These are phyloP conservation scores for Heterochromis multidens DNA, from an alignment of 2,113 vertebrate species.

Conservation along the genomic window DNA sequence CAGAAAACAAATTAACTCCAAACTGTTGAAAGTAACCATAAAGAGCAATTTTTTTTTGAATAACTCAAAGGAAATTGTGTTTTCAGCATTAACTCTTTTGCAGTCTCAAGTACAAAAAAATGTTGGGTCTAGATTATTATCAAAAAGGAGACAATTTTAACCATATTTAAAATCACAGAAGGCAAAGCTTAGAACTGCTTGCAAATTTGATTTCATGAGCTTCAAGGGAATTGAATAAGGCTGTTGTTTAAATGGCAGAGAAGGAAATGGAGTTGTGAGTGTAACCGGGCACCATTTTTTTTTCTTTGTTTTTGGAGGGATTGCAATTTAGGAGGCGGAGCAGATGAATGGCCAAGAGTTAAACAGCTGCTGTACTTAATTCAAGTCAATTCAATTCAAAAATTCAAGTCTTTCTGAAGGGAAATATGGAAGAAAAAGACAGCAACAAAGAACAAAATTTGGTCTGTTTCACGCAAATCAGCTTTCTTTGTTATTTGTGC, in stretches of 20 bases:
- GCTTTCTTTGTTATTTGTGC: neutral
- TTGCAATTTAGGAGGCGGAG: conserved; percentile 61
- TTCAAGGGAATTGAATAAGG: conserved; percentile 40
- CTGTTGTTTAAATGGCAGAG: conserved; percentile 37
- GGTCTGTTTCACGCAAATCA: neutral
- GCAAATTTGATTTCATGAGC: conserved; percentile 38
- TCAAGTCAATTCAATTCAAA: conserved; percentile 54
- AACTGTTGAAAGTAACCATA: neutral
- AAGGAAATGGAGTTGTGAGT: neutral
- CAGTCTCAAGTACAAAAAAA: neutral
- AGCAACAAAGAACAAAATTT: neutral
- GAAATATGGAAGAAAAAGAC: neutral
- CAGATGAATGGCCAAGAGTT: conserved; percentile 66
- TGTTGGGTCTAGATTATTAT: conserved; percentile 25
- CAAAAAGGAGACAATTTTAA: conserved; percentile 14
- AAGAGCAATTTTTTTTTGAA: neutral
- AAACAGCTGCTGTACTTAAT: conserved; percentile 70
- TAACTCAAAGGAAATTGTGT: neutral
- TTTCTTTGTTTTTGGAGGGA: conserved; percentile 31
- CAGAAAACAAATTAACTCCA: neutral
- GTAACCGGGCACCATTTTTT: neutral
- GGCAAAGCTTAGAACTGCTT: conserved; percentile 21
- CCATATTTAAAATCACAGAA: conserved; percentile 21
- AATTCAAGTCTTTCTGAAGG: conserved; percentile 39
- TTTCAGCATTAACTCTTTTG: neutral